phyloP scores from a whole-genome alignment of 1,140 invertebrate species.

The Zaprionus ghesquierei region DNA sequence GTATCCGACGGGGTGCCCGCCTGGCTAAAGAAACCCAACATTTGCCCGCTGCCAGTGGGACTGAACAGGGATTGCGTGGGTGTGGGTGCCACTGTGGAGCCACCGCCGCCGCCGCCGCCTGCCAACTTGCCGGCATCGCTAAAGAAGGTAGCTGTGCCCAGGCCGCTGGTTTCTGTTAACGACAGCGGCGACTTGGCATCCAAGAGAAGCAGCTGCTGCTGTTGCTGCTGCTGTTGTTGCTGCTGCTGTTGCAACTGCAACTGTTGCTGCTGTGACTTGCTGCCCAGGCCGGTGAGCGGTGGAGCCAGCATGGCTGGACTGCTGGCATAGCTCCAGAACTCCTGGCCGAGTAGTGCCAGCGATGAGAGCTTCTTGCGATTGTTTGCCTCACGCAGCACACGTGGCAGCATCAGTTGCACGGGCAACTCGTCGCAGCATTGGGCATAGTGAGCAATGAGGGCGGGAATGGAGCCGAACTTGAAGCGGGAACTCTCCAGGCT shows the following conservation, averaged over 20 bases:
- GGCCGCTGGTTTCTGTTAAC: slow-evolving; percentile 77
- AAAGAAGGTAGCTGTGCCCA: slow-evolving; percentile 78
- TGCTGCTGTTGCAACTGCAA: neutral
- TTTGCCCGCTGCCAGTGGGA: slow-evolving; percentile 66
- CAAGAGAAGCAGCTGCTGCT: slow-evolving; percentile 59
- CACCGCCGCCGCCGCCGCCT: too few relatives aligned
- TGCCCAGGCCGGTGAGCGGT: slow-evolving; percentile 5
- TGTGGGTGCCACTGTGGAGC: slow-evolving; percentile 13
- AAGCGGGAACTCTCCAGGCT: slow-evolving; percentile 96
- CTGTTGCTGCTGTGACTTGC: slow-evolving; percentile 28
- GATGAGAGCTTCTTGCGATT: slow-evolving; percentile 95
- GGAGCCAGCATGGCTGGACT: slow-evolving; percentile 85
- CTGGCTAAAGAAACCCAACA: slow-evolving; percentile 75
- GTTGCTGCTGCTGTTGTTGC: slow-evolving; percentile 44
- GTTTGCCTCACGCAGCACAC: slow-evolving; percentile 91
- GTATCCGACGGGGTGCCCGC: slow-evolving; percentile 86
- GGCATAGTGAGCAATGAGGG: slow-evolving; percentile 95
- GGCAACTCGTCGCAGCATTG: slow-evolving; percentile 97
- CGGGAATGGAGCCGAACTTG: slow-evolving; percentile 94
- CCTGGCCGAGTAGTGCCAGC: slow-evolving; percentile 94
- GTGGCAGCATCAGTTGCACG: slow-evolving; percentile 93
- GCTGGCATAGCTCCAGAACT: slow-evolving; percentile 96
- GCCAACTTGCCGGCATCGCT: slow-evolving; percentile 53
- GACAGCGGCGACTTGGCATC: slow-evolving; percentile 81
- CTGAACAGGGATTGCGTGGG: slow-evolving; percentile 55